These are phyloP conservation scores for Phrynocephalus forsythii DNA, from an alignment of 2,797 vertebrate species.

Conservation along the genomic window DNA sequence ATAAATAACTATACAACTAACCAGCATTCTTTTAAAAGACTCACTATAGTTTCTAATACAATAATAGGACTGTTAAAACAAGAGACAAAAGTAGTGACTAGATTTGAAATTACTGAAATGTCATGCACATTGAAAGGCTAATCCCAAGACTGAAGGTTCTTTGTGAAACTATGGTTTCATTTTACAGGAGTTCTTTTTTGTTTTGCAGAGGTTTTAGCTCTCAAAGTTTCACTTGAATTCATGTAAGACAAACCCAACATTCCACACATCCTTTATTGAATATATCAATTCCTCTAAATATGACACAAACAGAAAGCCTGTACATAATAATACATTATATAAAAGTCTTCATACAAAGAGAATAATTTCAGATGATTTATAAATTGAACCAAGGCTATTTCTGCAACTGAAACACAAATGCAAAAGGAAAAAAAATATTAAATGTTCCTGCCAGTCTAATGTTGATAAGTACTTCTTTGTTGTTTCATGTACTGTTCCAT, in stretches of 20 bases:
- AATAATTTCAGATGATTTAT: not conserved
- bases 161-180: not conserved
- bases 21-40: not conserved
- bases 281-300: not conserved
- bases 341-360: not conserved
- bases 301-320: not conserved
- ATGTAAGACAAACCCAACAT: not conserved
- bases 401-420: not conserved
- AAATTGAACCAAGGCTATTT: not conserved
- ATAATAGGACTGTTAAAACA: not conserved
- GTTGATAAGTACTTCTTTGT: not conserved
- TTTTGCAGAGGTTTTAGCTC: not conserved
- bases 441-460: not conserved
- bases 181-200: not conserved
- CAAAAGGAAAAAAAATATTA: not conserved
- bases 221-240: not conserved
- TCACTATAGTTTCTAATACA: not conserved
- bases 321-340: not conserved
- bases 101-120: not conserved
- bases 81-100: no score
- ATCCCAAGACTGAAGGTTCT: not conserved
- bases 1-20: not conserved
- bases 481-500: not conserved
- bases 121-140: not conserved
- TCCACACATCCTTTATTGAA: not conserved